Percentiles rank a stretch among this genome's conserved stretches.
phyloP scores from a whole-genome alignment of 1,140 invertebrate genomes.

The Calephelis virginiensis region DNA sequence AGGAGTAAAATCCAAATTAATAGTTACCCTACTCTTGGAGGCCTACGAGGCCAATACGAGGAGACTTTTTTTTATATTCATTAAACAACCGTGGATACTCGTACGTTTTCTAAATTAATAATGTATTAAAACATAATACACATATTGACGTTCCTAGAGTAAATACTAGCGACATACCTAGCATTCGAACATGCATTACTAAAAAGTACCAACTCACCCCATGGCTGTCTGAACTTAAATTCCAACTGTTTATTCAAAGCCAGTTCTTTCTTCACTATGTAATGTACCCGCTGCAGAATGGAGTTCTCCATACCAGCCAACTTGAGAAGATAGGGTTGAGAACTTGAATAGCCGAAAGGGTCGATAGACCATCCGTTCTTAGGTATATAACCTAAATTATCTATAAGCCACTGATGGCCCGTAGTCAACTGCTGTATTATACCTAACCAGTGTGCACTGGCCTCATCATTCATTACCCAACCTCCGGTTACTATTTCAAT shows the following conservation, averaged over 20 bases:
- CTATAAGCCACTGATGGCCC: conserved; percentile 95
- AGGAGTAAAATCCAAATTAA: too few species aligned
- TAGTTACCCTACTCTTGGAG: too few species aligned
- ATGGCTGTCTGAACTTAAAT: conserved; percentile 93
- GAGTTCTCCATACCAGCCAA: conserved; percentile 91
- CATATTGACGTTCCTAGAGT: too few species aligned
- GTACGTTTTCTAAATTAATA: too few species aligned
- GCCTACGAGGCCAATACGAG: too few species aligned
- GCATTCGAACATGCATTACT: conserved; percentile 87
- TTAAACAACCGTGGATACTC: too few species aligned
- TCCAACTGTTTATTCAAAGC: conserved; percentile 89
- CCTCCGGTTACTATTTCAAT: conserved; percentile 94
- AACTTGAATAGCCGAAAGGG: conserved; percentile 95
- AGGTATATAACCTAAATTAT: conserved; percentile 89
- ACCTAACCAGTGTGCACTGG: conserved; percentile 94
- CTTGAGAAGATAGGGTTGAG: conserved; percentile 93
- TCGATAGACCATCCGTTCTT: conserved; percentile 96
- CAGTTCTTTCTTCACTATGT: conserved; percentile 95
- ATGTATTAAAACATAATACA: too few species aligned
- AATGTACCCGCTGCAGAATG: conserved; percentile 96
- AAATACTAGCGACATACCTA: conserved; percentile 62
- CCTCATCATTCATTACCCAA: conserved; percentile 99
- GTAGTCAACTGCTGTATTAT: conserved; percentile 94
- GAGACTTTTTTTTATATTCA: too few species aligned
- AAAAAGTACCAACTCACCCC: conserved; percentile 86